Evolutionary conservation across 2,888 invertebrate genomes (phyloP), one percentile per base, ranked within the genome.

Genomic region (Sinelater perroti): DNA sequence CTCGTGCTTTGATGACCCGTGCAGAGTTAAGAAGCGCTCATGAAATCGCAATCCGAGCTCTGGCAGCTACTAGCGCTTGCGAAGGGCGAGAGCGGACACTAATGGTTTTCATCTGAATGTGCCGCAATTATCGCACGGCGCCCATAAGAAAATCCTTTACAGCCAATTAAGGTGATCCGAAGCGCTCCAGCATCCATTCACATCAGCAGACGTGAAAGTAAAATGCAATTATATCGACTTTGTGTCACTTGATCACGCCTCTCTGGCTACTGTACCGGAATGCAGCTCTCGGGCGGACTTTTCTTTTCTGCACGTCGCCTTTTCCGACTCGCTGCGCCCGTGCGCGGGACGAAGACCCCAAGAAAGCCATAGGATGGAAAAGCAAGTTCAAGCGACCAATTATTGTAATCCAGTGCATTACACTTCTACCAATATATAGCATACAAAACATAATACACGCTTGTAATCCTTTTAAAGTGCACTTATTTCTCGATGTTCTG

Each of bases 221-320:
- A 52, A 54, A 46, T 54, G 54, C 46, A 54, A 54, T 54, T 54
- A 52, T 44, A 54, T 53, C 44, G 54, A 46, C 54, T 54, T 54
- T 54, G 45, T 46, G 54, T 54, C 54, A 35, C 20, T 35, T 26
- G 21, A 35, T 54, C 54, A 54, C 54, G 54, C 54, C 54, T 54
- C 35, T 46, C 24, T 14, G 13, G 40, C 40, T 40, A 40, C 40
- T 40, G 40, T 40, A 21, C 35, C 35, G 47, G 47, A 47, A 47
- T 47, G 35, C 31, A 24, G 24, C 40, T 35, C 24, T 4, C 8
- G 14, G 18, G 14, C n/a, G 20, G 16, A 24, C 20, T 38, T 38
- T 47, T 21, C 8, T 18, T 33, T 6, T 13, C 47, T 10, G n/a
- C 20, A 24, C 47, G 31, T 31, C 13, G 3, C 8, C 20, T 10